Base-by-base conservation (phyloP, 2,888 invertebrate genomes). In the Amphimallon solstitiale region DNA sequence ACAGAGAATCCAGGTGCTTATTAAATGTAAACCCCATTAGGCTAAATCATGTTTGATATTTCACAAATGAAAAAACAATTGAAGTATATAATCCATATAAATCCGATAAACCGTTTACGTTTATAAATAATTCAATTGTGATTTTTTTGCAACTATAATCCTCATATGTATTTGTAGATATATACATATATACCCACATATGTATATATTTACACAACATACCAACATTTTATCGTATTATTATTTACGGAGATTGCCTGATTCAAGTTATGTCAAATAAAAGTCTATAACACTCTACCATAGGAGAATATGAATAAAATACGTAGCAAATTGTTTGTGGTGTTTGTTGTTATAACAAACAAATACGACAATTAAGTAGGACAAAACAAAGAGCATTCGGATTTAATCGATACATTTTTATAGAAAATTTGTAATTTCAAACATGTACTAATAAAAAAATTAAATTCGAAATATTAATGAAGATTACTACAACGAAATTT, bases 31-130 rank as follows among this genome's bases (percentile, higher is more conserved):
- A 54, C 38, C 40, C 19, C 1, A 7, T 19, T 12, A 21, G 34
- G 21, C 19, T 21, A 54, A 21, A 38, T 54, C 34, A 38, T 37
- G 17, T 48, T 21, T 23, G 23, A 54, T 38, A 34, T 38, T 38
- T 19, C 54, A 19, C 10, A 19, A 38, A 54, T 54, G 37, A 19
- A 37, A 19, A 12, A 54, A 54, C 54, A 54, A 54, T 54, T 38
- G 38, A 54, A 54, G 19, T 19, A 17, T 54, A 38, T 54, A 54
- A 54, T 37, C 38, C 38, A n/a, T 38, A 12, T 12, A n/a, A 38
- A 54, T n/a, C n/a, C 37, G 54, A 21, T 54, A 54, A 54, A 38
- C 6, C n/a, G 7, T 37, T 21, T 10, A 38, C 38, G 19, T 17
- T 45, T 45, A 19, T 38, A 21, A 48, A 23, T 12, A 38, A 34